Base-by-base conservation (phyloP, 1,140 invertebrate genomes). In the Gonioctena quinquepunctata region DNA sequence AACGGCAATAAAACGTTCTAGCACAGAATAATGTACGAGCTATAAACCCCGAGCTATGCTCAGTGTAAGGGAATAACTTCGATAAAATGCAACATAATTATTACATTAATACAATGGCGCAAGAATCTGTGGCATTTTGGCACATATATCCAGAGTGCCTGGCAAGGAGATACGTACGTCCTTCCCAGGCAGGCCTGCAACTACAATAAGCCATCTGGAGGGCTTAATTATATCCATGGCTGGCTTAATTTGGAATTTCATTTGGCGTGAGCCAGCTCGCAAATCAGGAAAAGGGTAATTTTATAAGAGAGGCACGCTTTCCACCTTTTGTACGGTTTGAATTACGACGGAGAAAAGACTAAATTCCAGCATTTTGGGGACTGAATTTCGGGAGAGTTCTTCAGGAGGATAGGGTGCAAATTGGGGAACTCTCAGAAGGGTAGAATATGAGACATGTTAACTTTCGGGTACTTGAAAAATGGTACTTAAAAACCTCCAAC, bases 181-280 rank as follows among this genome's bases (percentile, higher is more conserved):
- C 65, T 25, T 27, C 42, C 16, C 54, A 42, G 22, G 33, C 27
- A 22, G 23, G 62, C 57, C 7, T n/a, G 33, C 48, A 66, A 71
- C 76, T 77, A 78, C 75, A 79, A 81, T 81, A 79, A 81, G 80
- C 78, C 70, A 78, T 79, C 78, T 78, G 70, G 67, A 63, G 67
- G 71, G 72, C 76, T 76, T 77, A 81, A 81, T 80, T 79, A 61
- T 76, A 65, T 62, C 66, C 63, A 68, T 71, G 71, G 74, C 73
- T 73, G 75, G 74, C 79, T 79, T 79, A 77, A 80, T 81, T 79
- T 78, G 79, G 78, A 81, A 81, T 81, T 81, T 81, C 80, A 81
- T 81, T 79, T 80, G 75, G 62, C 70, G 68, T 72, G 71, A 70
- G 71, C 78, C 77, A 78, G 74, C 76, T 80, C 79, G 80, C 80